Evolutionary conservation across 2,888 invertebrate genomes (phyloP), one percentile per base, ranked within the genome.

Genomic region (Thumatha senex): DNA sequence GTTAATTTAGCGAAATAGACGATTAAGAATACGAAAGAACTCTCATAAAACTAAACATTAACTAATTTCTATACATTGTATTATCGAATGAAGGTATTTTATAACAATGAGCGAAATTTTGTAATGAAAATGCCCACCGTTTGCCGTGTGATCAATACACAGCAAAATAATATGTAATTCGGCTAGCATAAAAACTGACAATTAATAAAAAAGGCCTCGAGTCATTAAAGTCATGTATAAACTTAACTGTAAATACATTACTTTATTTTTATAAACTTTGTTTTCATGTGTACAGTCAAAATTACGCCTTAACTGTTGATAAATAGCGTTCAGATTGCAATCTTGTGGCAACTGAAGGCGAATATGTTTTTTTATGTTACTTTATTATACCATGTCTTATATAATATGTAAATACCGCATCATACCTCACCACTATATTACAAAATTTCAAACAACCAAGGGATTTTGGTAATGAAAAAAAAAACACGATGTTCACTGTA

Each of bases 381-480:
- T 24, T 12, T 42, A 33, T 18, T 48, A 35, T 48, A 35, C 42
- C 31, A 48, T 41, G 39, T 39, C 40, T 46, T 36, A 42, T 44
- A 39, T 36, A 10, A 15, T 61, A 45, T 68, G 63, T 57, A 68
- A 63, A 71, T 73, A 83, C 80, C 80, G 79, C 74, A 74, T 70
- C 79, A 76, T 82, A 84, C 83, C 83, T 84, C 84, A 84, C 78
- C 67, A 72, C 75, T 74, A 70, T 79, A 76, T 24, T 5, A 4
- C 18, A 24, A 24, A 5, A 24, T 24, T n/a, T n/a, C n/a, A n/a
- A n/a, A n/a, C n/a, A n/a, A 24, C 18, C 18, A 24, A 24, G 18
- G 18, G 18, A 24, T 24, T 24, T 24, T 24, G 18, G 18, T 24
- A 24, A 24, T 4, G 18, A 24, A 24, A 5, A 24, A 24, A 24